Conservation (phyloP, 2,113 vertebrate species). For the Saguinus midas region DNA sequence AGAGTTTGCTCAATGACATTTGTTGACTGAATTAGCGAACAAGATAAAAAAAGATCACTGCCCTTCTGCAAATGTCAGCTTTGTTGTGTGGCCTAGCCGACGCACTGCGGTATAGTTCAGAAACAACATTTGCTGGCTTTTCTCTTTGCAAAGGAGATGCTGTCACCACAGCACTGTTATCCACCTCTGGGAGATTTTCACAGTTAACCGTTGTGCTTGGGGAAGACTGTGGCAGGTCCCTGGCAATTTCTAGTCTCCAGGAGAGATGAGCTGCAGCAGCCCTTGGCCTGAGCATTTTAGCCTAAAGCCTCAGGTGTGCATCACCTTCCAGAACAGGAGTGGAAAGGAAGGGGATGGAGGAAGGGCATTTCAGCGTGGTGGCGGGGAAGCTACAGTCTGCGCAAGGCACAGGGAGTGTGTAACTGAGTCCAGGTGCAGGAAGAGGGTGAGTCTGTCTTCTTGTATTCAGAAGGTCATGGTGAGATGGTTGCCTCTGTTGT, state of each 20-base stretch:
- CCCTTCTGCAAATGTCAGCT: slow-evolving; percentile 46
- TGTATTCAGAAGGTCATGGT: neutral
- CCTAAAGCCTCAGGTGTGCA: neutral
- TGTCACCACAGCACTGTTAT: neutral
- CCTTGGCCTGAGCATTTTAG: neutral
- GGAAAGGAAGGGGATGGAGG: neutral
- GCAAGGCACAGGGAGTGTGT: neutral
- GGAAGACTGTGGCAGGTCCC: neutral
- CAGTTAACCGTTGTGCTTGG: neutral
- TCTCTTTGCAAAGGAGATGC: neutral
- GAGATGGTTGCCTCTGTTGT: neutral
- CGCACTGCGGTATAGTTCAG: neutral
- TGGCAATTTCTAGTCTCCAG: neutral
- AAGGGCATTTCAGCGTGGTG: rapidly evolving
- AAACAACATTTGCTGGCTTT: neutral
- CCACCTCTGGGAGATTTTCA: neutral
- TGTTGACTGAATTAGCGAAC: neutral
- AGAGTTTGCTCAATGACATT: neutral
- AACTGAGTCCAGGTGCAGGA: neutral
- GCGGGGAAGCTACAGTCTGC: neutral
- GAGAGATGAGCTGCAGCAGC: neutral
- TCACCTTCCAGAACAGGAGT: neutral
- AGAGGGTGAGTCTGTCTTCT: rapidly evolving
- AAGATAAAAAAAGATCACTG: neutral
- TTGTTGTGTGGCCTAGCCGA: neutral